A percentile compares a stretch with the other conserved stretches of the same genome.
These are phyloP conservation scores for Pedicia rivosa DNA, from an alignment of 2,888 invertebrate species.

Conservation along the genomic window DNA sequence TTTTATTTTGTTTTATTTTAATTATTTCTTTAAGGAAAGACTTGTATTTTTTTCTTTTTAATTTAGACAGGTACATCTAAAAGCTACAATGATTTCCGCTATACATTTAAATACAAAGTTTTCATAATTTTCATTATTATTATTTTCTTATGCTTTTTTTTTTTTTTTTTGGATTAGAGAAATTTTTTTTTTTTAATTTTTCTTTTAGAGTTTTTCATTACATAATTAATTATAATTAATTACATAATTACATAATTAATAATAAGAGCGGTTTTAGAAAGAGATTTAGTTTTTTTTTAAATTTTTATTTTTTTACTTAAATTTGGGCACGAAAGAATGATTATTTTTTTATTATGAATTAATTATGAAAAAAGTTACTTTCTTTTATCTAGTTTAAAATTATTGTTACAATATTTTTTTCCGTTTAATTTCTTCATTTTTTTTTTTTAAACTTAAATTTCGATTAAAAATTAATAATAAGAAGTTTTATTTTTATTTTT, in stretches of 20 bases:
- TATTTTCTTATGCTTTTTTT: conserved; percentile 10
- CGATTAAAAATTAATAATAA: neutral
- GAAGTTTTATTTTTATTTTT: neutral
- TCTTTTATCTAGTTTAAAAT: neutral
- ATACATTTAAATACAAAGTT: neutral
- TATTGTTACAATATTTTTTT: neutral
- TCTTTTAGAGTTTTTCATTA: conserved; percentile 9
- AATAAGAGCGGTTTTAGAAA: conserved; percentile 13
- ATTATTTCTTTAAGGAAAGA: too few species aligned
- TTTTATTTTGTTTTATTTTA: too few species aligned
- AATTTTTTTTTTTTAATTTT: conserved; percentile 11
- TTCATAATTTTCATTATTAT: neutral
- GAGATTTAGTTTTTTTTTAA: conserved; percentile 9
- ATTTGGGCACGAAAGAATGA: conserved; percentile 3
- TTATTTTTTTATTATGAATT: neutral
- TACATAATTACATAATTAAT: conserved; percentile 10
- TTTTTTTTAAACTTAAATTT: too few species aligned
- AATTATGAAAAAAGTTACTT: too few species aligned
- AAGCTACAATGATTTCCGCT: conserved; percentile 6
- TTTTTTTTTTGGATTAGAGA: conserved; percentile 10
- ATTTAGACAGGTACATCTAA: conserved; percentile 9
- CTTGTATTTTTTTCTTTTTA: too few species aligned
- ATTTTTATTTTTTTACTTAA: neutral
- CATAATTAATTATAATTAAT: conserved; percentile 10
- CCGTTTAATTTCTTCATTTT: neutral